These are phyloP conservation scores for Hirtodrosophila histrioides DNA, from an alignment of 2,888 invertebrate species.

Conservation along the genomic window DNA sequence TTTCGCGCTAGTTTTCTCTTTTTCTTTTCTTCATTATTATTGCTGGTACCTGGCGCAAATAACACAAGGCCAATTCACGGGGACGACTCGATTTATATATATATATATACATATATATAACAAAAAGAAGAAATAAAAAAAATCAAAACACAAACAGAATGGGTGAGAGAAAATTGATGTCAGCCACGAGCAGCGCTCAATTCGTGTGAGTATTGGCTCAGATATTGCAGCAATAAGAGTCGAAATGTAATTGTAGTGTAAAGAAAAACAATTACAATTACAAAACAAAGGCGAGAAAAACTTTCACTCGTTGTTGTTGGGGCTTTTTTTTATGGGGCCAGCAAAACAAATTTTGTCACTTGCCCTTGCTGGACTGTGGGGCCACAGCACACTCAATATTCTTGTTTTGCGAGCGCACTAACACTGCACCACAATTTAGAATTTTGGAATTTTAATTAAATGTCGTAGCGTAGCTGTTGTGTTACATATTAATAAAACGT, in stretches of 20 bases:
- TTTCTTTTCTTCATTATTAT: slow-evolving; percentile 36
- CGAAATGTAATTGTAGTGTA: slow-evolving; percentile 25
- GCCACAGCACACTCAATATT: slow-evolving; percentile 33
- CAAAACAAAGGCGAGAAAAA: slow-evolving; percentile 75
- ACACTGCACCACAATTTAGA: slow-evolving; percentile 54
- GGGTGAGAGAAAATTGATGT: slow-evolving; percentile 56
- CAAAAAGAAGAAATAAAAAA: too few relatives aligned
- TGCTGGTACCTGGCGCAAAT: slow-evolving; percentile 76
- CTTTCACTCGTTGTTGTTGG: slow-evolving; percentile 67
- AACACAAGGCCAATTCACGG: slow-evolving; percentile 67
- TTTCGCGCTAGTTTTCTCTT: slow-evolving; percentile 68
- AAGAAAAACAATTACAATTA: slow-evolving; percentile 67
- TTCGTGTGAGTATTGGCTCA: slow-evolving; percentile 51
- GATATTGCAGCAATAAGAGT: slow-evolving; percentile 43
- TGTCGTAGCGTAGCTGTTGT: slow-evolving; percentile 56
- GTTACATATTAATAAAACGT: slow-evolving; percentile 63
- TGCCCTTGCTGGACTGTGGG: slow-evolving; percentile 52
- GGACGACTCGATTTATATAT: slow-evolving; percentile 49
- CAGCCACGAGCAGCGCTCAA: slow-evolving; percentile 43
- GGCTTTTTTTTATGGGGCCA: slow-evolving; percentile 29
- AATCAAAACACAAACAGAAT: slow-evolving; percentile 36
- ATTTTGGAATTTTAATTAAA: slow-evolving; percentile 68
- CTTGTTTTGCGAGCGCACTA: slow-evolving; percentile 38
- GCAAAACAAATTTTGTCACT: slow-evolving; percentile 41
- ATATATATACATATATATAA: slow-evolving; percentile 17